Conservation (phyloP, 2,888 invertebrate genomes). For the Acleris literana region DNA sequence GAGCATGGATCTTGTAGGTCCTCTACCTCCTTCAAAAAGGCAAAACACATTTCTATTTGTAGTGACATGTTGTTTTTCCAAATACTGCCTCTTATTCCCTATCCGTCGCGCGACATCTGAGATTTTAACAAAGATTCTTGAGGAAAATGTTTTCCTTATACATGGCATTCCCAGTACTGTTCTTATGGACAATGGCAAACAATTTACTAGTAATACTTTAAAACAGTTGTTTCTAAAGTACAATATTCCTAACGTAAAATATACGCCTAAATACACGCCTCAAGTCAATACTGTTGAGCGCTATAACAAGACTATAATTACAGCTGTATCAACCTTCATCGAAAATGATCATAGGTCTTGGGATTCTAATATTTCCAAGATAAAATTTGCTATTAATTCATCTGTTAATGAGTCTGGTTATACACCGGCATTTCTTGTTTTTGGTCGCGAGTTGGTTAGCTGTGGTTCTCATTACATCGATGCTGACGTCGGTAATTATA, state of each 20-base stretch:
- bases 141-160: not conserved
- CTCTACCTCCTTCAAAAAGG: not conserved
- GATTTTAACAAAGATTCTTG: not conserved
- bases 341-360: too few species aligned
- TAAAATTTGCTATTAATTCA: too few species aligned
- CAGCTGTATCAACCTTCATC: too few species aligned
- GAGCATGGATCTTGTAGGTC: constrained; percentile 29
- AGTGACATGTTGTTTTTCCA: not conserved
- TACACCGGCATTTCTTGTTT: constrained; percentile 46
- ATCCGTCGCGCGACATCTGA: not conserved
- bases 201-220: constrained; percentile 2
- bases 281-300: not conserved
- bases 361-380: too few species aligned
- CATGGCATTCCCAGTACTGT: not conserved
- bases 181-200: not conserved
- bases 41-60: not conserved
- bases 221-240: constrained; percentile 15
- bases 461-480: constrained; percentile 15
- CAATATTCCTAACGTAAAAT: constrained; percentile 15
- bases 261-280: not conserved
- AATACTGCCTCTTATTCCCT: not conserved
- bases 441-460: not conserved
- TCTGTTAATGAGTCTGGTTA: not conserved
- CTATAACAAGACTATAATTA: too few species aligned
- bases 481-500: constrained; percentile 20